A percentile compares a stretch with the other conserved stretches of the same genome.
These are phyloP conservation scores for Willowsia nigromaculata DNA, from an alignment of 2,888 invertebrate genomes.

Conservation along the genomic window DNA sequence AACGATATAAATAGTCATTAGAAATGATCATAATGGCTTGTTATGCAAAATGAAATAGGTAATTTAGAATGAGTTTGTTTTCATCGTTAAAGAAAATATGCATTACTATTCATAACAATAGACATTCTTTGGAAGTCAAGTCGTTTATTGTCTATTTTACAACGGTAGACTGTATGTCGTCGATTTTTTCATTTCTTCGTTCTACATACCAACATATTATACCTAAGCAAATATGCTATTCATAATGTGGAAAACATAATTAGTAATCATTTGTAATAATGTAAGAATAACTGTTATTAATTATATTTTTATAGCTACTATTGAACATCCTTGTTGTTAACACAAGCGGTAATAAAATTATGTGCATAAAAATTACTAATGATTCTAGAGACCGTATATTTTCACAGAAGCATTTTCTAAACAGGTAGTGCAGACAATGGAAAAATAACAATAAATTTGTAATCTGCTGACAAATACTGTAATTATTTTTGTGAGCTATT, in stretches of 20 bases:
- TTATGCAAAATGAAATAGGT: not conserved
- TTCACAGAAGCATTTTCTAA: not conserved
- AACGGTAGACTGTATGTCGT: constrained; percentile 62
- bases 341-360: no score
- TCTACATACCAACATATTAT: no score
- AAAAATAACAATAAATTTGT: not conserved
- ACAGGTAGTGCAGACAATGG: not conserved
- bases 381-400: no score
- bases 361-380: no score
- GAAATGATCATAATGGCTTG: constrained; percentile 13
- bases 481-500: not conserved
- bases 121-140: not conserved
- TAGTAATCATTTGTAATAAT: no score
- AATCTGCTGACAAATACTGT: not conserved
- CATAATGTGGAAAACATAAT: no score
- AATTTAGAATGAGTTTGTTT: constrained; percentile 8
- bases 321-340: no score
- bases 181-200: constrained; percentile 16
- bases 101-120: not conserved
- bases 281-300: no score
- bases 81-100: not conserved
- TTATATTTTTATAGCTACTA: no score
- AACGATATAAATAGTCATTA: constrained; percentile 47
- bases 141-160: no score
- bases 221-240: no score